Percentiles rank a stretch among this genome's conserved stretches.
phyloP scores from a whole-genome alignment of 2,797 vertebrate species.

The Karalla daura region DNA sequence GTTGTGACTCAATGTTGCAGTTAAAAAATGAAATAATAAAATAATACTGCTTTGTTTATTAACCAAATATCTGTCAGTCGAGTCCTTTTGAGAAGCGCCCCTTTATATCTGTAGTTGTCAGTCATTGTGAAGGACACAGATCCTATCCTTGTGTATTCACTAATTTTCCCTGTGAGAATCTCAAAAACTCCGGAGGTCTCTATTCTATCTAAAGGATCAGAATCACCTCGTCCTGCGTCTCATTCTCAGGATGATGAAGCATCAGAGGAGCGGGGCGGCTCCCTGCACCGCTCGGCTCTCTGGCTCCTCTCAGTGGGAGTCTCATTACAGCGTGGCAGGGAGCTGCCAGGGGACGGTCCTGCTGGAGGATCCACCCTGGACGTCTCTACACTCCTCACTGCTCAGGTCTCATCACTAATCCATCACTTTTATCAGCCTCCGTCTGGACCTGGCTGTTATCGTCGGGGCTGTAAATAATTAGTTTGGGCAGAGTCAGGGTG shows the following conservation, averaged over 20 bases:
- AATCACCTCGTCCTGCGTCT: constrained; percentile 26
- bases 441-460: neutral
- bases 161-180: constrained; percentile 22
- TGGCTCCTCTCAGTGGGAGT: constrained; percentile 33
- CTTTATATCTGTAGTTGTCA: constrained; percentile 4
- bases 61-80: neutral
- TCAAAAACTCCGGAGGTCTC: constrained; percentile 22
- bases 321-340: constrained; percentile 23
- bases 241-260: constrained; percentile 55
- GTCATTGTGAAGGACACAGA: constrained; percentile 1
- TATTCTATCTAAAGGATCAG: constrained; percentile 22
- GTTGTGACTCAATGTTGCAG: neutral
- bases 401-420: constrained; percentile 31
- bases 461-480: constrained; percentile 7
- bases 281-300: constrained; percentile 49
- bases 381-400: constrained; percentile 12
- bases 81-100: neutral
- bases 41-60: no score
- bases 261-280: constrained; percentile 38
- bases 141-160: neutral
- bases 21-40: no score
- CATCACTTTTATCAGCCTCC: constrained; percentile 6
- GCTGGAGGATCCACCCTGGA: constrained; percentile 8
- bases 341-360: constrained; percentile 8
- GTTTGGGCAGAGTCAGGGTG: constrained; percentile 1